Percentiles rank a stretch among this genome's conserved stretches.
Evolutionary conservation across 2,888 invertebrate genomes (phyloP).

Genomic region (Lottia gigantea): DNA sequence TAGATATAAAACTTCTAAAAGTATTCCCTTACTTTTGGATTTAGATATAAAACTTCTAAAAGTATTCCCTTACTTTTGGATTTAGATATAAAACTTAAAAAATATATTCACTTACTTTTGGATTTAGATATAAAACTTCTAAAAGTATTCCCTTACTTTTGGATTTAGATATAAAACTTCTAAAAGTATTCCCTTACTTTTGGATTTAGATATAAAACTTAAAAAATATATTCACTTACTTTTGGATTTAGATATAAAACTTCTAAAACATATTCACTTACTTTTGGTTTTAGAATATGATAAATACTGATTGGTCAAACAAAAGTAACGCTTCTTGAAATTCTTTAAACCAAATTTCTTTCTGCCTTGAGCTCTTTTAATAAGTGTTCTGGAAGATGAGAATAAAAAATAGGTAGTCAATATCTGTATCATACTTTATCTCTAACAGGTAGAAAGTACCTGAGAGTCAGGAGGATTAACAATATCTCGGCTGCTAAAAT

Average conservation of each 20-base stretch:
- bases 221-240: slow-evolving; percentile 67
- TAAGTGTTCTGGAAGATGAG: slow-evolving; percentile 79
- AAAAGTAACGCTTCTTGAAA: slow-evolving; percentile 88
- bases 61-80: slow-evolving; percentile 74
- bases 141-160: slow-evolving; percentile 73
- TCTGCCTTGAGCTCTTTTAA: slow-evolving; percentile 87
- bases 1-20: slow-evolving; percentile 69
- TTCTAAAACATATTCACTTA: slow-evolving; percentile 44
- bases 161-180: slow-evolving; percentile 73
- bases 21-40: not conserved
- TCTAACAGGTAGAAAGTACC: no score
- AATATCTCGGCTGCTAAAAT: no score
- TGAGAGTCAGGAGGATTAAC: no score
- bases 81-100: slow-evolving; percentile 73
- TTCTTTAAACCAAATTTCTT: slow-evolving; percentile 79
- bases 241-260: slow-evolving; percentile 72
- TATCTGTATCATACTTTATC: no score
- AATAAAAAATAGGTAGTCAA: no score
- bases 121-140: not conserved
- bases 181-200: not conserved
- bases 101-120: not conserved
- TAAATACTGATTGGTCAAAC: slow-evolving; percentile 83
- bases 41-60: not conserved
- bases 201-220: not conserved
- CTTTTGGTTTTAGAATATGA: slow-evolving; percentile 78